phyloP scores from a whole-genome alignment of 2,797 vertebrate genomes.

The Numenius phaeopus region DNA sequence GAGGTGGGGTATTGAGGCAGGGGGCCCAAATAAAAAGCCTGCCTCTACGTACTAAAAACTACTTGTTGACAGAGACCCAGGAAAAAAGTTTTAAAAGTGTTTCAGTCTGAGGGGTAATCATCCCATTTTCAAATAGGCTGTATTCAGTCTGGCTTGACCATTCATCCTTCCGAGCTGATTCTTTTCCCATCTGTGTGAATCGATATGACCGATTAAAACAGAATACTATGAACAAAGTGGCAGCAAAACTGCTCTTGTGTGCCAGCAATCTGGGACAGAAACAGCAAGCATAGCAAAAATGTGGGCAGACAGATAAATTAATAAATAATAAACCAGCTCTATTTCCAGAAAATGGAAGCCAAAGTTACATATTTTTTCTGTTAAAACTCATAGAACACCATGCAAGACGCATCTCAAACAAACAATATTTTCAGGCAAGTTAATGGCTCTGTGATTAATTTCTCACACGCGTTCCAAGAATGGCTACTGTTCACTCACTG shows the following conservation, averaged over 20 bases:
- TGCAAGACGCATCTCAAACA: slow-evolving; percentile 62
- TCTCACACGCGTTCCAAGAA: slow-evolving; percentile 71
- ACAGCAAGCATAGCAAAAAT: not conserved
- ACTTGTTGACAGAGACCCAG: not conserved
- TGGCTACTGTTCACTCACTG: slow-evolving; percentile 89
- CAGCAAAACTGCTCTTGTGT: not conserved
- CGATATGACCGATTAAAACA: not conserved
- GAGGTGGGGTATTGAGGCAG: not conserved
- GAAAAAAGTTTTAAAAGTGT: not conserved
- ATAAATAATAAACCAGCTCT: not conserved
- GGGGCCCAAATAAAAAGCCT: not conserved
- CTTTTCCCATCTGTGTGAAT: not conserved
- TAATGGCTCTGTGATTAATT: slow-evolving; percentile 72
- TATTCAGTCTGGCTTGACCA: not conserved
- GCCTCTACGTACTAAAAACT: fast-evolving
- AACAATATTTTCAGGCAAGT: slow-evolving; percentile 54
- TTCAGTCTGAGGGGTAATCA: not conserved
- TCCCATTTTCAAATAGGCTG: not conserved
- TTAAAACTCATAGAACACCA: slow-evolving; percentile 74
- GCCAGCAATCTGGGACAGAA: not conserved
- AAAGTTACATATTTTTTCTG: not conserved
- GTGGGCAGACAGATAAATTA: not conserved
- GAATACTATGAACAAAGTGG: not conserved
- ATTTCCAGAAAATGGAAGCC: not conserved
- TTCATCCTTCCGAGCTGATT: not conserved